phyloP scores from a whole-genome alignment of 30 jellyfish, hydroid and myxozoan genomes.

The Cassiopea xamachana region DNA sequence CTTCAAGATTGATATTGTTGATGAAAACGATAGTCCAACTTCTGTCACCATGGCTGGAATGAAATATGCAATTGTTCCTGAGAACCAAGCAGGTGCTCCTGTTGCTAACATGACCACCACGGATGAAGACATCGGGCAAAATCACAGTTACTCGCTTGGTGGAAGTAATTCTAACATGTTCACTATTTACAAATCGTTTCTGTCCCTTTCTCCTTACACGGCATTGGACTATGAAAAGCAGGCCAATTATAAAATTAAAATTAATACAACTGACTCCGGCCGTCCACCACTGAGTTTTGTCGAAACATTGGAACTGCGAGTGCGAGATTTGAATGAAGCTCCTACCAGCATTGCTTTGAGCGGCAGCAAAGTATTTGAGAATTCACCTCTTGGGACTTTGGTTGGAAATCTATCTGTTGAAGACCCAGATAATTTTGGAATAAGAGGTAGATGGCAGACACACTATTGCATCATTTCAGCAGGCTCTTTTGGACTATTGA shows the following conservation, averaged over 20 bases:
- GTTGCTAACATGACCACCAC: slow-evolving; percentile 72
- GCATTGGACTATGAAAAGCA: slow-evolving; percentile 48
- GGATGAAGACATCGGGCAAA: slow-evolving; percentile 77
- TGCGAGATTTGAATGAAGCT: slow-evolving; percentile 88
- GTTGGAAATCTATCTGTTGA: slow-evolving; percentile 69
- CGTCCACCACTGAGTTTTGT: slow-evolving; percentile 75
- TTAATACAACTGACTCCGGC: slow-evolving; percentile 77
- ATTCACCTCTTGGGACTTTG: slow-evolving; percentile 53
- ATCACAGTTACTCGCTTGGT: slow-evolving; percentile 28
- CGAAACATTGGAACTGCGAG: slow-evolving; percentile 59
- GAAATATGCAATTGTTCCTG: slow-evolving; percentile 72
- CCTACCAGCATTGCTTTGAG: slow-evolving; percentile 70
- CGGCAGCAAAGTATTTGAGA: slow-evolving; percentile 59
- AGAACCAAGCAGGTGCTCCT: slow-evolving; percentile 59
- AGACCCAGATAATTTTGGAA: slow-evolving; percentile 80
- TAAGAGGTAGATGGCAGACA: slow-evolving; percentile 33
- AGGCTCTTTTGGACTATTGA: slow-evolving; percentile 42
- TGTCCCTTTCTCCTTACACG: slow-evolving; percentile 41
- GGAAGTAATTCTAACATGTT: slow-evolving; percentile 49
- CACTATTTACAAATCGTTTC: slow-evolving; percentile 6
- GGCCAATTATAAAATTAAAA: slow-evolving; percentile 2
- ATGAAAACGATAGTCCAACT: slow-evolving; percentile 82
- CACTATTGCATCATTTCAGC: slow-evolving; percentile 60
- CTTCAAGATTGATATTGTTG: slow-evolving; percentile 66
- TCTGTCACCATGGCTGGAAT: slow-evolving; percentile 72